phyloP scores from a whole-genome alignment of 2,888 invertebrate species.

The Congeria kusceri region DNA sequence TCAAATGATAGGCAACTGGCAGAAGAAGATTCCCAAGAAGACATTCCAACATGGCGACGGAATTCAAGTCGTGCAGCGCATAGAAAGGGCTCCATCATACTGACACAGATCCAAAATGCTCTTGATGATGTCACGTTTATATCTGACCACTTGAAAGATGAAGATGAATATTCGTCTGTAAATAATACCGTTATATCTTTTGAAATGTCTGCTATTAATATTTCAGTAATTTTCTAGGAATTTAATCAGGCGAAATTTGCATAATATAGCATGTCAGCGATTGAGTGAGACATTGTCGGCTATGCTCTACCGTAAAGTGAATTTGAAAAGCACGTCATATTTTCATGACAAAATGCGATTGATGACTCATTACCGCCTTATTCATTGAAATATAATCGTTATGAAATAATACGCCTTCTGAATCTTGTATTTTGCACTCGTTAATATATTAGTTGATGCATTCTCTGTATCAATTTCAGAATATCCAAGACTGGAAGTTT shows the following conservation, averaged over 20 bases:
- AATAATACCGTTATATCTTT: slow-evolving; percentile 15
- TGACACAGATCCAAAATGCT: slow-evolving; percentile 94
- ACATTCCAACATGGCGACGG: slow-evolving; percentile 5
- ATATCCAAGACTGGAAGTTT: slow-evolving; percentile 84
- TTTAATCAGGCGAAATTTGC: too few species aligned
- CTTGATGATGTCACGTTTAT: slow-evolving; percentile 76
- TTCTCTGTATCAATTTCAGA: slow-evolving; percentile 63
- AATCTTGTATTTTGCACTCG: too few species aligned
- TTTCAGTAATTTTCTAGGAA: too few species aligned
- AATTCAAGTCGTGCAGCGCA: neutral
- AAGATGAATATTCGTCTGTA: slow-evolving; percentile 77
- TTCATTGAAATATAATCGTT: too few species aligned
- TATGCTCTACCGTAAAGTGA: too few species aligned
- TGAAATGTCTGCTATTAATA: too few species aligned
- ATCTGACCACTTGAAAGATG: slow-evolving; percentile 78
- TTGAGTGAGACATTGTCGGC: too few species aligned
- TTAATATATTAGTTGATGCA: neutral
- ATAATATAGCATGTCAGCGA: too few species aligned
- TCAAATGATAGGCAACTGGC: slow-evolving; percentile 24
- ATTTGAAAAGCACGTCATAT: too few species aligned
- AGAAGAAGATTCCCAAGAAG: slow-evolving; percentile 1
- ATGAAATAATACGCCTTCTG: too few species aligned
- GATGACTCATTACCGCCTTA: too few species aligned
- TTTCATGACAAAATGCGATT: too few species aligned
- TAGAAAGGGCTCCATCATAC: slow-evolving; percentile 26